Evolutionary conservation across 2,113 vertebrate genomes (phyloP).

Genomic region (Engraulis encrasicolus): DNA sequence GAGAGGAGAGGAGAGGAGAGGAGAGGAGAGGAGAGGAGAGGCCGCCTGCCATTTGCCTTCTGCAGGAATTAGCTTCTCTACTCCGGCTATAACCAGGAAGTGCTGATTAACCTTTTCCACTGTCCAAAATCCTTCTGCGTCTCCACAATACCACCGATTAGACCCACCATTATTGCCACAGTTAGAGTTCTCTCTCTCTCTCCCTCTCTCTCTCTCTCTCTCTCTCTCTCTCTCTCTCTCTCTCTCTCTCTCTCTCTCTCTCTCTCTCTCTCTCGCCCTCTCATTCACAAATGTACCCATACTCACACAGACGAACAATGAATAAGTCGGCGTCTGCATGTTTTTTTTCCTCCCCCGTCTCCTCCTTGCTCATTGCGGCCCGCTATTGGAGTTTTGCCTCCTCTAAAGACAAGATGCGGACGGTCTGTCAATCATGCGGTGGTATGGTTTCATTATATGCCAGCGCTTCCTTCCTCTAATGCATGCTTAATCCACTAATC

Average conservation of each 20-base stretch:
- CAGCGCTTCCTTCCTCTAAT: constrained; percentile 84
- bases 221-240: not conserved
- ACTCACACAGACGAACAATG: constrained; percentile 28
- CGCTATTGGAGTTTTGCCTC: not conserved
- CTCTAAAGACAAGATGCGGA: constrained; percentile 75
- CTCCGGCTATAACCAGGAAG: constrained; percentile 92
- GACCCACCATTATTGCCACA: constrained; percentile 56
- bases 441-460: constrained; percentile 76
- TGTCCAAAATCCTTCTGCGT: constrained; percentile 86
- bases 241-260: not conserved
- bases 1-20: too few species aligned
- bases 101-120: constrained; percentile 94
- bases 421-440: constrained; percentile 83
- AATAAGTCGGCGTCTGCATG: not conserved
- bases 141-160: constrained; percentile 87
- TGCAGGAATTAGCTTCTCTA: constrained; percentile 94
- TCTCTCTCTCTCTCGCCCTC: not conserved
- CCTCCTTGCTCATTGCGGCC: not conserved
- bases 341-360: not conserved
- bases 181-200: constrained; percentile 25
- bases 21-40: too few species aligned
- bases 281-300: constrained; percentile 25
- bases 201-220: not conserved
- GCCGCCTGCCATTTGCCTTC: constrained; percentile 92
- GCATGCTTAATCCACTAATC: constrained; percentile 94